Evolutionary conservation across 2,113 vertebrate species (phyloP).

Genomic region (Psilopogon haemacephalus): DNA sequence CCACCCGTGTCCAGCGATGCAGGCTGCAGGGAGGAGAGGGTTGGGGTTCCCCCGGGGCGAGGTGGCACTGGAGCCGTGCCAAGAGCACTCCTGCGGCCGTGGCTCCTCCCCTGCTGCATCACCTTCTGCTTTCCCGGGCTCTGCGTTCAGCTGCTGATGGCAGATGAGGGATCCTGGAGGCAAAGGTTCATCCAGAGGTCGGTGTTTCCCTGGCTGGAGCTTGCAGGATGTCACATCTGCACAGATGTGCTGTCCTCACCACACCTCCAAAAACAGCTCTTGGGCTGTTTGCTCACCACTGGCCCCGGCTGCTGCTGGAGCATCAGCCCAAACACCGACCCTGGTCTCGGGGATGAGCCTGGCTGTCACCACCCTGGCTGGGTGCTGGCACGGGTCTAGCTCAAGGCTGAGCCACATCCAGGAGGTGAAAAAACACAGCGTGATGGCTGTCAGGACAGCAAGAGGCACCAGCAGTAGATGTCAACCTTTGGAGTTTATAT

Average conservation of each 20-base stretch:
- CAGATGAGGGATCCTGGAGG: constrained; percentile 55
- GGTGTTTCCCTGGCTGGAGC: constrained; percentile 54
- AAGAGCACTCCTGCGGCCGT: accelerated
- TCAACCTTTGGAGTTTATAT: not conserved
- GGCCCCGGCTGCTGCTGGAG: not conserved
- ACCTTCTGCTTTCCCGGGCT: not conserved
- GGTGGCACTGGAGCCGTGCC: too few relatives aligned
- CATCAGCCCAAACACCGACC: not conserved
- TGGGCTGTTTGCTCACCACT: not conserved
- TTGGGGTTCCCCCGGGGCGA: not conserved
- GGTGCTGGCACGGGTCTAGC: not conserved
- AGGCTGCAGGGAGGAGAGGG: not conserved
- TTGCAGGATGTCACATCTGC: constrained; percentile 67
- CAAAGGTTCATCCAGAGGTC: constrained; percentile 37
- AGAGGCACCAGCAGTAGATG: not conserved
- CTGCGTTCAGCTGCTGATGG: not conserved
- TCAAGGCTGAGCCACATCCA: not conserved
- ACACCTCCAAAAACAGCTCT: not conserved
- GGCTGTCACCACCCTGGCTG: not conserved
- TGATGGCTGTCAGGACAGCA: accelerated
- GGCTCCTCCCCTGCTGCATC: not conserved
- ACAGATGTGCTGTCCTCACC: constrained; percentile 36
- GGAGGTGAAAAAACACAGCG: not conserved
- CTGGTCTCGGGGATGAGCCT: not conserved
- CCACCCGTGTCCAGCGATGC: not conserved